A percentile compares a stretch with the other conserved stretches of the same genome.
Evolutionary conservation across 2,888 invertebrate species (phyloP).

Genomic region (Dryocosmus kuriphilus): DNA sequence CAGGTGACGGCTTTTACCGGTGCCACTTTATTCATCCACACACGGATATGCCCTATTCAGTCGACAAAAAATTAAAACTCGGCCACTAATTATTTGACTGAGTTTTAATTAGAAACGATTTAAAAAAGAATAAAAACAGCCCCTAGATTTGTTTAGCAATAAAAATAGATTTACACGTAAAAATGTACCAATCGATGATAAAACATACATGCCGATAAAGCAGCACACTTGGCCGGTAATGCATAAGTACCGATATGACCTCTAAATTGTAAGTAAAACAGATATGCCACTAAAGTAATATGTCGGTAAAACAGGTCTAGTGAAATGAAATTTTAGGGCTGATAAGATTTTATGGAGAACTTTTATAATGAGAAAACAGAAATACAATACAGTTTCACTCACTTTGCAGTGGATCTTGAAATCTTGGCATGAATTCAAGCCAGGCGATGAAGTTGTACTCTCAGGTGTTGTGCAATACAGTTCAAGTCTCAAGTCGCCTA

Average conservation of each 20-base stretch:
- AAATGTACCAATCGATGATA: neutral
- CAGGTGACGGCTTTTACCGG: slow-evolving; percentile 18
- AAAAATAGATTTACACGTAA: neutral
- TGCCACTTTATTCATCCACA: slow-evolving; percentile 24
- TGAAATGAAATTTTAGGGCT: neutral
- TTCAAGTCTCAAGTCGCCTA: neutral
- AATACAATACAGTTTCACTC: neutral
- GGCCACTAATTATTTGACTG: neutral
- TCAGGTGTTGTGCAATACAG: neutral
- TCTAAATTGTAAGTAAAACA: neutral
- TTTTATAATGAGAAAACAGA: neutral
- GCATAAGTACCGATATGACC: neutral
- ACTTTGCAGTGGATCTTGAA: neutral
- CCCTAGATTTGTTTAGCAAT: neutral
- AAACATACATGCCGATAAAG: neutral
- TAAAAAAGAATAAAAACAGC: neutral
- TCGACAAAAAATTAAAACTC: neutral
- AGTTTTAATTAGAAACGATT: neutral
- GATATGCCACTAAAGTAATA: neutral
- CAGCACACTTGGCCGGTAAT: neutral
- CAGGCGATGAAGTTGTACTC: neutral
- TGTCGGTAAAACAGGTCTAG: neutral
- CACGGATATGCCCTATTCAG: neutral
- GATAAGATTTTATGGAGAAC: neutral
- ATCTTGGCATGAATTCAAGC: slow-evolving; percentile 5